Evolutionary conservation across 2,888 invertebrate genomes (phyloP).

Genomic region (Ornithoptera alexandrae): DNA sequence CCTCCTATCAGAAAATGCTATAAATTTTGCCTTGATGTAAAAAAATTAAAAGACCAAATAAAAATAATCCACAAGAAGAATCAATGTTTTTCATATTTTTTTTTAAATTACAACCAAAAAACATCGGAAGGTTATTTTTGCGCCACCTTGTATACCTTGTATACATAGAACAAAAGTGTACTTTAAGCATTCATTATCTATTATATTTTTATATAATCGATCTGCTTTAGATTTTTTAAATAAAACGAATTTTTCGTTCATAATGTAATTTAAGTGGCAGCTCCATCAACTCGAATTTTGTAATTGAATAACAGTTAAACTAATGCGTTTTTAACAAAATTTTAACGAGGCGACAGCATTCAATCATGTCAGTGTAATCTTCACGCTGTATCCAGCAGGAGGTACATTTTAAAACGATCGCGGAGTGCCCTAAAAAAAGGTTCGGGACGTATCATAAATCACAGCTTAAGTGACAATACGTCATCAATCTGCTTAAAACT

Average conservation of each 20-base stretch:
- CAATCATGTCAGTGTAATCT: slow-evolving; percentile 22
- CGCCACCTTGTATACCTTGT: too few relatives aligned
- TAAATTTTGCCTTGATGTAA: too few relatives aligned
- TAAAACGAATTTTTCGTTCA: neutral
- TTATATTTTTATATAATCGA: neutral
- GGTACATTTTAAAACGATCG: slow-evolving; percentile 26
- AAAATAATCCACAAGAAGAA: too few relatives aligned
- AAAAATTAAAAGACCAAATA: too few relatives aligned
- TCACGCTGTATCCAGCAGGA: slow-evolving; percentile 10
- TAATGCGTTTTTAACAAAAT: slow-evolving; percentile 28
- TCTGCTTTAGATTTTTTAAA: neutral
- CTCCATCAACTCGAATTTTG: slow-evolving; percentile 1
- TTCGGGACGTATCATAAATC: slow-evolving; percentile 52
- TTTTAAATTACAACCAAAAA: too few relatives aligned
- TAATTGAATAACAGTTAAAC: neutral
- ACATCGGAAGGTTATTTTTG: too few relatives aligned
- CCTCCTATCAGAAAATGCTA: too few relatives aligned
- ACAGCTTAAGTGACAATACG: slow-evolving; percentile 52
- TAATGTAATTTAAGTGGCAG: neutral
- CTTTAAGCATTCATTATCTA: too few relatives aligned
- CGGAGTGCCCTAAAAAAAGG: slow-evolving; percentile 36
- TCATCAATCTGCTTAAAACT: slow-evolving; percentile 59
- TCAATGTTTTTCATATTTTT: too few relatives aligned
- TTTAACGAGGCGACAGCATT: slow-evolving; percentile 18
- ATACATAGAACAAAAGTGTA: too few relatives aligned